Evolutionary conservation across 2,797 vertebrate species (phyloP).

Genomic region (Artibeus lituratus): DNA sequence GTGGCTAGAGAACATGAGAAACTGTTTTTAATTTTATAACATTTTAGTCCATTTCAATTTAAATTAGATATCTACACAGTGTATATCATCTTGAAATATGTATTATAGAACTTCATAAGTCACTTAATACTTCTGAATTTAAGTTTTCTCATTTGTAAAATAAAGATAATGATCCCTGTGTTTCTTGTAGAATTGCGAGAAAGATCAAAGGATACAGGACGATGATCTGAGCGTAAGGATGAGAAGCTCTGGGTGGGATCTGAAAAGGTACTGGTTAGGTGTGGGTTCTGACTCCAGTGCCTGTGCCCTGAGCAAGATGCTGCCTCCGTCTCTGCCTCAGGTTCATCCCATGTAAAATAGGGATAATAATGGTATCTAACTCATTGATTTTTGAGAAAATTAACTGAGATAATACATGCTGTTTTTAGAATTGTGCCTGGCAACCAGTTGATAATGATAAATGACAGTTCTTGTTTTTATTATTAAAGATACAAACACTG

Average conservation of each 20-base stretch:
- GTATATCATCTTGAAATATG: not conserved
- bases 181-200: not conserved
- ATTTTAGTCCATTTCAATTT: not conserved
- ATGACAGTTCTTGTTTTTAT: not conserved
- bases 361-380: not conserved
- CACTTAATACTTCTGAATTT: not conserved
- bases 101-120: not conserved
- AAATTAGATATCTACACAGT: not conserved
- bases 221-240: not conserved
- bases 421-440: not conserved
- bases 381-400: not conserved
- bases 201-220: not conserved
- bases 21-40: not conserved
- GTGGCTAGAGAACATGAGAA: not conserved
- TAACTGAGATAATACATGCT: not conserved
- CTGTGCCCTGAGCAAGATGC: not conserved
- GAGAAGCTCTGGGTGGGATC: not conserved
- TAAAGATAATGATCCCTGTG: not conserved
- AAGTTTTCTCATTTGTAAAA: not conserved
- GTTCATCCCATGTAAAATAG: not conserved
- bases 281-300: not conserved
- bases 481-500: not conserved
- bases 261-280: not conserved
- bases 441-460: not conserved
- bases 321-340: not conserved